phyloP scores from a whole-genome alignment of 2,888 invertebrate species.

The Drosophila macrospina region DNA sequence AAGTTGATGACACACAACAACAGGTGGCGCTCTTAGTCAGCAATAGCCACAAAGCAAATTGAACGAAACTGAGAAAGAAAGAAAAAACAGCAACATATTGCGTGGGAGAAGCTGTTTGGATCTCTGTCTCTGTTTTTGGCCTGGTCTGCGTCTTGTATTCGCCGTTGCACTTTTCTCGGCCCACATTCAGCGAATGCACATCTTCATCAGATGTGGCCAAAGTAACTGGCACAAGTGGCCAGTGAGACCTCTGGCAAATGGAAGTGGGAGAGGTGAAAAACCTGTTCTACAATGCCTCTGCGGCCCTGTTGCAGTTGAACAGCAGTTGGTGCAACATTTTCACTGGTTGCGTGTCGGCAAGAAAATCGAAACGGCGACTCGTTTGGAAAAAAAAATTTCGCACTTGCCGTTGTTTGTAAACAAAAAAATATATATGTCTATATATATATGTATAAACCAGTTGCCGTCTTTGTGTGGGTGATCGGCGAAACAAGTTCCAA shows the following conservation, averaged over 20 bases:
- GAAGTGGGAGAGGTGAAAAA: conserved; percentile 32
- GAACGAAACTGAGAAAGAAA: not conserved
- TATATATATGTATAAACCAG: conserved; percentile 51
- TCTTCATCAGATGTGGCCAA: conserved; percentile 23
- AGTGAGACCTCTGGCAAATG: too few species aligned
- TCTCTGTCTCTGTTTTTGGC: not conserved
- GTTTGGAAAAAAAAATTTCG: conserved; percentile 40
- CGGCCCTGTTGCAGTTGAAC: not conserved
- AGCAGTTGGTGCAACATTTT: conserved; percentile 32
- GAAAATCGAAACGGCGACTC: conserved; percentile 44
- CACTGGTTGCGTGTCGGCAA: conserved; percentile 19
- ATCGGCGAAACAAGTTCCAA: conserved; percentile 5
- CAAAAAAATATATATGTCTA: conserved; percentile 50
- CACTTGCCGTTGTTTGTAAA: conserved; percentile 70
- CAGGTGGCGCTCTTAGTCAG: conserved; percentile 74
- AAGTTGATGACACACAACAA: conserved; percentile 64
- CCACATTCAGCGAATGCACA: conserved; percentile 27
- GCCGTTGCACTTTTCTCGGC: conserved; percentile 33
- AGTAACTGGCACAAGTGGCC: too few species aligned
- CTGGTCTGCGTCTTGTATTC: conserved; percentile 2
- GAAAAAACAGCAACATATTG: not conserved
- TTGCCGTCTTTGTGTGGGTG: conserved; percentile 45
- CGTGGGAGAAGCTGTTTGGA: conserved; percentile 42
- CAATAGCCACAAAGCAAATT: conserved; percentile 5
- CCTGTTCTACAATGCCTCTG: conserved; percentile 41